These are phyloP conservation scores for Silurus meridionalis DNA, from an alignment of 2,113 vertebrate species.

Conservation along the genomic window DNA sequence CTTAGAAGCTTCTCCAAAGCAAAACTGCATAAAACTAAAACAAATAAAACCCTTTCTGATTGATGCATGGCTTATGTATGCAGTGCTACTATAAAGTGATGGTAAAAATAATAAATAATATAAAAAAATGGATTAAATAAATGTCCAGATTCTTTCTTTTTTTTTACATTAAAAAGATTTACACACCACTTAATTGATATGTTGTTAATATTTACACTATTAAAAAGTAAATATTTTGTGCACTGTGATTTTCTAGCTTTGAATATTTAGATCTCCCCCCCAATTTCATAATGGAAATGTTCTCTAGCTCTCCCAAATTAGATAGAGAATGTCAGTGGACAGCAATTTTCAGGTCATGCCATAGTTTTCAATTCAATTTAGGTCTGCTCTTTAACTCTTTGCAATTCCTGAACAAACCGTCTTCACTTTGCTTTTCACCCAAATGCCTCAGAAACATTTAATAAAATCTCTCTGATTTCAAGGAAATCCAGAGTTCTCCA, in stretches of 20 bases:
- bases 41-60: no score
- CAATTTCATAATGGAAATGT: background rate
- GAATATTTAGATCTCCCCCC: background rate
- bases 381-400: background rate
- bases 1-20: no score
- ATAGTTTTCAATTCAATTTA: background rate
- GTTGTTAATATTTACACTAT: background rate
- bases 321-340: background rate
- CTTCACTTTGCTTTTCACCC: background rate
- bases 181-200: background rate
- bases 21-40: no score
- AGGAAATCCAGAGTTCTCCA: background rate
- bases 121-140: no score
- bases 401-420: background rate
- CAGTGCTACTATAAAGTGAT: no score
- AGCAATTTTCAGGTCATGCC: background rate
- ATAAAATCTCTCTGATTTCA: background rate
- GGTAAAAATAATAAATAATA: no score
- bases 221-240: background rate
- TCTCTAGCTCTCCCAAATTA: background rate
- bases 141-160: no score
- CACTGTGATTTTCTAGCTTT: background rate
- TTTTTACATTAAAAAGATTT: no score
- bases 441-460: background rate
- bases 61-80: no score